Conservation (phyloP, 1,140 invertebrate species). For the Vanessa atalanta region DNA sequence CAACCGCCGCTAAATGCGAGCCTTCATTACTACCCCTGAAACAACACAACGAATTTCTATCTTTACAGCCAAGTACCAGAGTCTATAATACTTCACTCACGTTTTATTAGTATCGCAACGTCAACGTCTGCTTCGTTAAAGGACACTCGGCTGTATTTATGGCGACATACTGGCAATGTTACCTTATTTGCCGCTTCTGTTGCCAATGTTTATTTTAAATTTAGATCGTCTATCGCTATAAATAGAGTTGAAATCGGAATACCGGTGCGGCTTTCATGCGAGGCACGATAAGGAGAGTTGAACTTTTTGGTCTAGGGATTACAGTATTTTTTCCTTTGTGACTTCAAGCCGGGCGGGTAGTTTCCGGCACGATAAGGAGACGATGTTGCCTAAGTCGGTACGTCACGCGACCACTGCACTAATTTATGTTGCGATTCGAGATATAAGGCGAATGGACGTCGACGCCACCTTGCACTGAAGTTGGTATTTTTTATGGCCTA, state of each 20-base stretch:
- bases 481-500: slow-evolving; percentile 62
- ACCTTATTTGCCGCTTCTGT: slow-evolving; percentile 61
- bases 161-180: slow-evolving; percentile 76
- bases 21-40: slow-evolving; percentile 68
- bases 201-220: slow-evolving; percentile 40
- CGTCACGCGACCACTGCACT: slow-evolving; percentile 75
- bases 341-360: slow-evolving; percentile 51
- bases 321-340: slow-evolving; percentile 55
- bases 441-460: slow-evolving; percentile 60
- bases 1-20: slow-evolving; percentile 71
- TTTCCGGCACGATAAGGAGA: slow-evolving; percentile 77
- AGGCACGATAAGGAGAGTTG: slow-evolving; percentile 46
- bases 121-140: slow-evolving; percentile 78
- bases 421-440: slow-evolving; percentile 78
- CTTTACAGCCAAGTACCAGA: slow-evolving; percentile 52
- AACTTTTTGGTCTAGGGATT: slow-evolving; percentile 52
- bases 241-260: slow-evolving; percentile 60
- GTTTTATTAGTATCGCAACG: slow-evolving; percentile 69
- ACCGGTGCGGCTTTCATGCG: slow-evolving; percentile 28
- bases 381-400: slow-evolving; percentile 68
- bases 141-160: slow-evolving; percentile 79
- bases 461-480: slow-evolving; percentile 50
- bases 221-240: slow-evolving; percentile 48
- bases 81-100: slow-evolving; percentile 49
- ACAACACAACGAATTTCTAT: slow-evolving; percentile 47